Percentiles rank a stretch among this genome's conserved stretches.
Evolutionary conservation across 1,140 invertebrate species (phyloP).

Genomic region (Aricia agestis): DNA sequence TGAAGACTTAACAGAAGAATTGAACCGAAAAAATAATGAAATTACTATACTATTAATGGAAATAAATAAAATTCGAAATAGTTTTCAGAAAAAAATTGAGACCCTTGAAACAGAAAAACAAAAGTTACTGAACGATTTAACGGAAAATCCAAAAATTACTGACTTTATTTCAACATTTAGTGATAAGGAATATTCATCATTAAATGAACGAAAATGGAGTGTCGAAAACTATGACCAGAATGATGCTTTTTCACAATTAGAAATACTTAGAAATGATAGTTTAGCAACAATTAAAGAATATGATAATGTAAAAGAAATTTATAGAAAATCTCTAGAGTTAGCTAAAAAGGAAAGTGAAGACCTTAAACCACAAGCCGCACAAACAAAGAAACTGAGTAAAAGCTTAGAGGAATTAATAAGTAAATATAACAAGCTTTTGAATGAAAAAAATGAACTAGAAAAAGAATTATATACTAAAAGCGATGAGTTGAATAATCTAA

Average conservation of each 20-base stretch:
- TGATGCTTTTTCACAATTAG: conserved; percentile 46
- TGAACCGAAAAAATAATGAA: conserved; percentile 36
- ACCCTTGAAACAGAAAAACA: conserved; percentile 46
- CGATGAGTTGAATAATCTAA: conserved; percentile 40
- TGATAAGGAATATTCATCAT: neutral
- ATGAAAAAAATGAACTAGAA: conserved; percentile 46
- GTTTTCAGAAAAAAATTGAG: conserved; percentile 38
- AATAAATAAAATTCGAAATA: conserved; percentile 37
- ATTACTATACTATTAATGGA: conserved; percentile 40
- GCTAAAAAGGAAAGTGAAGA: conserved; percentile 43
- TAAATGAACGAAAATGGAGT: neutral
- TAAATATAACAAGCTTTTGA: conserved; percentile 38
- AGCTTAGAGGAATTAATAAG: conserved; percentile 40
- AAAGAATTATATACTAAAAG: conserved; percentile 40
- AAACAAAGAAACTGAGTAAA: conserved; percentile 40
- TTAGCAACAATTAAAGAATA: conserved; percentile 41
- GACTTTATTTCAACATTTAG: neutral
- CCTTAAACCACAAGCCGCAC: conserved; percentile 38
- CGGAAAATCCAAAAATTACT: neutral
- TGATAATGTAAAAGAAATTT: conserved; percentile 43
- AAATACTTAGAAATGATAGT: conserved; percentile 43
- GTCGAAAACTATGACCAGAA: neutral
- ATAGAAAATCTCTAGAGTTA: conserved; percentile 48
- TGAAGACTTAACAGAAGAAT: conserved; percentile 41
- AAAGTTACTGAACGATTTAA: neutral